These are phyloP conservation scores for Cetonia aurata DNA, from an alignment of 2,888 invertebrate genomes.

Conservation along the genomic window DNA sequence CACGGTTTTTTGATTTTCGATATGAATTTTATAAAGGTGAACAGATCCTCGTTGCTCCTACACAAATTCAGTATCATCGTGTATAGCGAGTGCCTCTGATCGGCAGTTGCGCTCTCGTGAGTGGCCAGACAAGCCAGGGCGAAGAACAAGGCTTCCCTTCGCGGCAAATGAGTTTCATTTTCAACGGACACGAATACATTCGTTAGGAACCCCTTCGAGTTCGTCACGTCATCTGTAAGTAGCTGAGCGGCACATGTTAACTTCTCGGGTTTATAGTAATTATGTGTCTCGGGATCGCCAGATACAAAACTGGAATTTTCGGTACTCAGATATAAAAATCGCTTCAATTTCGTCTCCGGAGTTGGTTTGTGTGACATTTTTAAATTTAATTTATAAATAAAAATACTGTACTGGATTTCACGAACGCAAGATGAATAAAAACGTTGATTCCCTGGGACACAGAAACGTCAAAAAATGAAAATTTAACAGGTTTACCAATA, in stretches of 20 bases:
- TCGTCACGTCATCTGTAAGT: conserved; percentile 4
- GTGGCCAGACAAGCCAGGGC: conserved; percentile 51
- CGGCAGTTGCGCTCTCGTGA: conserved; percentile 2
- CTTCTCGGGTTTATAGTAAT: conserved; percentile 48
- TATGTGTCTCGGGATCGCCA: conserved; percentile 56
- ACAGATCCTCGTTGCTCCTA: conserved; percentile 70
- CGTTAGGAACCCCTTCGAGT: conserved; percentile 45
- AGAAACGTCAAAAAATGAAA: background rate
- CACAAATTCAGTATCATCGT: conserved; percentile 67
- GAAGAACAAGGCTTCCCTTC: conserved; percentile 56
- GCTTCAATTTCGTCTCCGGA: conserved; percentile 55
- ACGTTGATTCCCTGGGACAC: too few species aligned
- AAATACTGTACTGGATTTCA: background rate
- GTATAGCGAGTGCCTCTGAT: conserved; percentile 48
- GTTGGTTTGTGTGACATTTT: conserved; percentile 45
- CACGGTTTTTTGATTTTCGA: conserved; percentile 53
- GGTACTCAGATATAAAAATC: conserved; percentile 57
- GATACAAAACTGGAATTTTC: conserved; percentile 55
- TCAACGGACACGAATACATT: conserved; percentile 53
- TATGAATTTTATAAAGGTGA: conserved; percentile 59
- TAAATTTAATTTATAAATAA: background rate
- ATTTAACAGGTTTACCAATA: background rate
- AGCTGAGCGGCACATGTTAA: conserved; percentile 37
- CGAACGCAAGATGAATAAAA: too few species aligned
- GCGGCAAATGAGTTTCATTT: conserved; percentile 54